Evolutionary conservation across 2,113 vertebrate species (phyloP).

Genomic region (Delphinus delphis): DNA sequence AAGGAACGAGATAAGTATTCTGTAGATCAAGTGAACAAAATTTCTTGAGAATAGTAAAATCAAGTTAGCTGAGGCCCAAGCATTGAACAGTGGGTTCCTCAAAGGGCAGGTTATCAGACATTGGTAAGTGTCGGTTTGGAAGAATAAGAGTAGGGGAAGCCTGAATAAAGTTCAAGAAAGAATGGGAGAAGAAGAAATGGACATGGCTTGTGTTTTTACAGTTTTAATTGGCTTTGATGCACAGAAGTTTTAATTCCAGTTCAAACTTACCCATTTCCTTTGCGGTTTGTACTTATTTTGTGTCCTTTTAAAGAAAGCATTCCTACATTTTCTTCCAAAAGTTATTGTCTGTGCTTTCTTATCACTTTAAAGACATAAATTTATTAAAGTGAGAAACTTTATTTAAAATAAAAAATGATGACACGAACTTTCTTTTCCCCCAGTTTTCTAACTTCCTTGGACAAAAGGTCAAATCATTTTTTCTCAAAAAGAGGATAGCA

Average conservation of each 20-base stretch:
- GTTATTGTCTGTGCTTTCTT: neutral
- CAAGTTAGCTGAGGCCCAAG: too few species aligned
- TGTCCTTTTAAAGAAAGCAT: neutral
- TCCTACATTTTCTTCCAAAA: neutral
- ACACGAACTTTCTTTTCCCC: neutral
- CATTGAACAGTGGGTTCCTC: neutral
- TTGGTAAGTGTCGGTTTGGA: too few species aligned
- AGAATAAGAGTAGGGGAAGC: too few species aligned
- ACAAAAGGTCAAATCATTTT: constrained; percentile 13
- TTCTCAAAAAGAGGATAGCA: neutral
- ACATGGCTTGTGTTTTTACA: neutral
- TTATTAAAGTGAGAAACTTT: neutral
- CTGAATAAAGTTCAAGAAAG: neutral
- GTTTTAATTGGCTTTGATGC: neutral
- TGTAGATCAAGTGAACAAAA: neutral
- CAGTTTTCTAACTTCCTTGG: constrained; percentile 2
- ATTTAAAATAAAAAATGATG: neutral
- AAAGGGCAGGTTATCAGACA: neutral
- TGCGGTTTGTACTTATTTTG: neutral
- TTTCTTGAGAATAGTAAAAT: neutral
- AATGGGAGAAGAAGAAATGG: neutral
- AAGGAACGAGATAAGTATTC: neutral
- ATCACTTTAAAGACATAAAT: neutral
- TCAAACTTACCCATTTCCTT: neutral
- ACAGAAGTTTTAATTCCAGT: neutral